Conservation (phyloP, 1,140 invertebrate genomes). For the Caerostris darwini region DNA sequence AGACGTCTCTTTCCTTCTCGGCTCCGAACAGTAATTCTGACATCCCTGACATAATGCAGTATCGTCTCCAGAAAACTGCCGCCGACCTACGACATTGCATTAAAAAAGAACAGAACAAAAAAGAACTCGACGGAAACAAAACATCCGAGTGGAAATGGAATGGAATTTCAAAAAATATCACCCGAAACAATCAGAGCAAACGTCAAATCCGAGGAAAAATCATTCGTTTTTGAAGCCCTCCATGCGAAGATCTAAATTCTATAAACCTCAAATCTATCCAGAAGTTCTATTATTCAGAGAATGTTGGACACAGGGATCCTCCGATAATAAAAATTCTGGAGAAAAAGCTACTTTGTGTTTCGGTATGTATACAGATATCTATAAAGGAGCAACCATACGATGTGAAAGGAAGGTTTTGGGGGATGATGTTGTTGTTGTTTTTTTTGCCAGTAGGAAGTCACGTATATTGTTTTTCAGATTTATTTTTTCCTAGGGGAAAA, state of each 20-base stretch:
- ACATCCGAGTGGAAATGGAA: not conserved
- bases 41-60: not conserved
- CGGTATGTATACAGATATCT: conserved; percentile 38
- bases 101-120: not conserved
- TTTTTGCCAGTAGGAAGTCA: not conserved
- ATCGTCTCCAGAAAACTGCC: not conserved
- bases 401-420: conserved; percentile 22
- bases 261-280: conserved; percentile 53
- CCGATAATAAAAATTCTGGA: not conserved
- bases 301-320: conserved; percentile 37
- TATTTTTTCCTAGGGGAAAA: conserved; percentile 49
- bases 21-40: not conserved
- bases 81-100: not conserved
- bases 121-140: not conserved
- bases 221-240: conserved; percentile 43
- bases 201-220: conserved; percentile 66
- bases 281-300: conserved; percentile 63
- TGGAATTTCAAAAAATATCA: conserved; percentile 59
- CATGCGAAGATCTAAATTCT: conserved; percentile 38
- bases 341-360: conserved; percentile 49
- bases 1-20: not conserved
- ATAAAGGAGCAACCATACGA: conserved; percentile 17
- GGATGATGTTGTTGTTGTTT: not conserved
- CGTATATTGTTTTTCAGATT: conserved; percentile 59
- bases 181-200: conserved; percentile 63